These are phyloP conservation scores for Vanessa cardui DNA, from an alignment of 2,888 invertebrate species.

Conservation along the genomic window DNA sequence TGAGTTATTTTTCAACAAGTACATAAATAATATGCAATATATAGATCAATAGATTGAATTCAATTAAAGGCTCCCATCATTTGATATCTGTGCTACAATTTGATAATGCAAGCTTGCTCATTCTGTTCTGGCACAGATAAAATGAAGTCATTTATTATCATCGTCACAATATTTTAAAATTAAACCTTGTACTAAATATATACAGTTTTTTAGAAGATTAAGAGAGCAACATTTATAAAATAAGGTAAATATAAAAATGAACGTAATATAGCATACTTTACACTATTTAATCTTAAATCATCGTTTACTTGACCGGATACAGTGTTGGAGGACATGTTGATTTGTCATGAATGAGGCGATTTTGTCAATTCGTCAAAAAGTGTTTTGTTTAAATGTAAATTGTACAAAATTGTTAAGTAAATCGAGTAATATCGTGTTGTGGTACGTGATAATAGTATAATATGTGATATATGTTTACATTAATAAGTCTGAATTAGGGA, in stretches of 20 bases:
- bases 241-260: conserved; percentile 14
- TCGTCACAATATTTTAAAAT: conserved; percentile 12
- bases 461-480: conserved; percentile 69
- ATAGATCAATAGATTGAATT: too few species aligned
- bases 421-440: conserved; percentile 65
- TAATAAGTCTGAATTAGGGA: conserved; percentile 61
- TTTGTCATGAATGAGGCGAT: conserved; percentile 73
- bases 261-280: conserved; percentile 4
- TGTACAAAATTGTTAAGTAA: conserved; percentile 74
- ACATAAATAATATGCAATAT: too few species aligned
- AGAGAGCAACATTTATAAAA: conserved; percentile 5
- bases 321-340: conserved; percentile 78
- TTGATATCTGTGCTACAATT: neutral
- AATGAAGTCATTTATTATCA: neutral
- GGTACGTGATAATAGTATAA: conserved; percentile 67
- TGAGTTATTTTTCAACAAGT: too few species aligned
- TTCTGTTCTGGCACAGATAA: conserved; percentile 11
- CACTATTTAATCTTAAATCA: conserved; percentile 12
- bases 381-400: conserved; percentile 73
- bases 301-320: conserved; percentile 63
- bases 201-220: conserved; percentile 5
- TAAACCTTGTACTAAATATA: neutral
- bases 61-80: too few species aligned
- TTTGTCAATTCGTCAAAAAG: conserved; percentile 78
- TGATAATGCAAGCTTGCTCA: neutral